Evolutionary conservation across 2,888 invertebrate species (phyloP).

Genomic region (Synanthedon andrenaeformis): DNA sequence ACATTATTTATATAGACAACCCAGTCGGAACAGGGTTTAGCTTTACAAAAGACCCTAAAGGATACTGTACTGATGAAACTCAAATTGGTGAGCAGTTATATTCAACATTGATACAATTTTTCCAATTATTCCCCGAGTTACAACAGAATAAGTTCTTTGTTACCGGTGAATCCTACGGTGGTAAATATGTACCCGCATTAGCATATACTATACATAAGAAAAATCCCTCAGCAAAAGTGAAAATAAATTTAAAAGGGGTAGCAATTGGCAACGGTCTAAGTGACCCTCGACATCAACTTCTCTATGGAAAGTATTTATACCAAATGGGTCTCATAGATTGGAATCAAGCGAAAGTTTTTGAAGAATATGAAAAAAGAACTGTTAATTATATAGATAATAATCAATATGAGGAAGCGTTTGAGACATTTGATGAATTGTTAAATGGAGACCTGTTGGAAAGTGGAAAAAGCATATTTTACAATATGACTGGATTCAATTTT

Average conservation of each 20-base stretch:
- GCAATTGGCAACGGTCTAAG: conserved; percentile 85
- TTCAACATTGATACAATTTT: conserved; percentile 83
- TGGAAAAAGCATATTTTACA: conserved; percentile 75
- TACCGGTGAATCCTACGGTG: conserved; percentile 91
- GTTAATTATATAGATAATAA: conserved; percentile 71
- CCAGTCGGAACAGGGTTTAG: conserved; percentile 95
- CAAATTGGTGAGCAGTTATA: conserved; percentile 86
- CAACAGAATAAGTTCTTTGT: conserved; percentile 84
- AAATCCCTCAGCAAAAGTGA: conserved; percentile 72
- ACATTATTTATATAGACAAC: conserved; percentile 90
- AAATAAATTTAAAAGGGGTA: conserved; percentile 78
- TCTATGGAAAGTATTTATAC: conserved; percentile 84
- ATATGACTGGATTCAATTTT: conserved; percentile 80
- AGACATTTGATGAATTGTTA: conserved; percentile 77
- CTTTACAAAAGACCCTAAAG: conserved; percentile 81
- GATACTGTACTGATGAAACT: conserved; percentile 83
- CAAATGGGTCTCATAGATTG: conserved; percentile 79
- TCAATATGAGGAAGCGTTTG: conserved; percentile 77
- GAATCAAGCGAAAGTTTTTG: conserved; percentile 72
- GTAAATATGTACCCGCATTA: conserved; percentile 81
- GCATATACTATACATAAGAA: conserved; percentile 78
- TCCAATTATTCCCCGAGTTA: conserved; percentile 82
- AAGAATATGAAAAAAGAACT: conserved; percentile 71
- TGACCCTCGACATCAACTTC: conserved; percentile 82
- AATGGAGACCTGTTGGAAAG: conserved; percentile 73